Base-by-base conservation (phyloP, 2,113 vertebrate species). In the Bettongia penicillata region DNA sequence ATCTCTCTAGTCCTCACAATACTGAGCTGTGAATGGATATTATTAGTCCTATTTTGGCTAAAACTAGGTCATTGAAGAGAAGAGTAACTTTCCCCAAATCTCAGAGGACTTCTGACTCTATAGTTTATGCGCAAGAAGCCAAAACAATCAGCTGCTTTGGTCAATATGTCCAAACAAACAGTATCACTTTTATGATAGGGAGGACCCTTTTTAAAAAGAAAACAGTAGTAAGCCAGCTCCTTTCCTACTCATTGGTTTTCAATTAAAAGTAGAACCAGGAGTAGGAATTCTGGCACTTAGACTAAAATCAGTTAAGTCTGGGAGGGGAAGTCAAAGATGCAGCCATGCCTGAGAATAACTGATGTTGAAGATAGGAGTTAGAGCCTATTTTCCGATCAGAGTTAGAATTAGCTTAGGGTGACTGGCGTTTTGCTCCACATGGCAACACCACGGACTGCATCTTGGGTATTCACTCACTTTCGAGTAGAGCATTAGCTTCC, bases 11-110 rank as follows among this genome's bases (percentile, higher is more conserved):
- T 92, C 50, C 52, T 94, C 77, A 1, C 48, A 51, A 43, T 52
- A 77, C 92, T n/a, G 50, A 93, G 93, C 89, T 68, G 90, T 25
- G 26, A 95, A 47, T 89, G 50, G 28, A 6, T 94, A 89, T 93
- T 93, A 48, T 93, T 90, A 94, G 89, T 51, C 91, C 53, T 89
- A 14, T 96, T 53, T 55, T 55, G 51, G 49, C 91, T 68, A 90
- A 94, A 97, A 94, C 53, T 91, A 89, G 97, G 95, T 94, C 94
- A 94, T 19, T 10, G 24, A 50, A 51, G 91, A 91, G 91, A 94
- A 43, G n/a, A 52, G 49, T 90, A 47, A 8, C 48, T 94, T 92
- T 93, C 49, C 51, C 89, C 53, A 91, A 8, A 52, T 52, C 48
- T 57, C 49, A 90, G 14, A 90, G 52, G 25, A 25, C n/a, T 84